A percentile compares a stretch with the other conserved stretches of the same genome.
Conservation (phyloP, 1,140 invertebrate species). For the Brachionus angularis region DNA sequence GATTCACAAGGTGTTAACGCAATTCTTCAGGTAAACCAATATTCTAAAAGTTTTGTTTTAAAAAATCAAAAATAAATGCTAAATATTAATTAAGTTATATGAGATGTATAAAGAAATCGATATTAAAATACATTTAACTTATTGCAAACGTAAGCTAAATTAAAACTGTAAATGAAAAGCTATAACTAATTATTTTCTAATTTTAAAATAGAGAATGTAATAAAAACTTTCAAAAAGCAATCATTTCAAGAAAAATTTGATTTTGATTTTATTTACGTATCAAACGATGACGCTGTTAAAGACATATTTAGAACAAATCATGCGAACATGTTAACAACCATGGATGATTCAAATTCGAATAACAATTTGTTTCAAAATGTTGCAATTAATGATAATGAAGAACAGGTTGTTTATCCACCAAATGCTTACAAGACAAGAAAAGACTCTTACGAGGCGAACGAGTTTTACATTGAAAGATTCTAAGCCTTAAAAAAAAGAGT, state of each 20-base stretch:
- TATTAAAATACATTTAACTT: constrained; percentile 1
- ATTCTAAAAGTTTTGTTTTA: background rate
- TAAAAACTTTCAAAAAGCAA: constrained; percentile 12
- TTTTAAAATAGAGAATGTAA: background rate
- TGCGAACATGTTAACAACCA: background rate
- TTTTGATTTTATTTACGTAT: constrained; percentile 10
- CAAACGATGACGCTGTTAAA: constrained; percentile 22
- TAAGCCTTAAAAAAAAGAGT: background rate
- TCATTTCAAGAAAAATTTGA: background rate
- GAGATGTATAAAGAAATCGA: constrained; percentile 30
- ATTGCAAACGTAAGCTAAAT: constrained; percentile 40
- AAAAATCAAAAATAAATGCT: no score
- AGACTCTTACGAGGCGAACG: background rate
- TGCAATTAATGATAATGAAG: constrained; percentile 1
- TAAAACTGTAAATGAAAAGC: no score
- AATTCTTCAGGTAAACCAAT: constrained; percentile 32
- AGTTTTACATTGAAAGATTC: background rate
- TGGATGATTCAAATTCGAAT: constrained; percentile 19
- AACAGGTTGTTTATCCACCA: background rate
- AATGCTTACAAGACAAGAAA: background rate
- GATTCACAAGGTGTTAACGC: constrained; percentile 39
- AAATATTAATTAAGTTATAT: constrained; percentile 17
- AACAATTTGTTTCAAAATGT: constrained; percentile 22
- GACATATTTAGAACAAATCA: background rate
- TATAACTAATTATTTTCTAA: no score